Percentiles rank a stretch among this genome's conserved stretches.
Evolutionary conservation across 2,797 vertebrate genomes (phyloP).

Genomic region (Limosa lapponica): DNA sequence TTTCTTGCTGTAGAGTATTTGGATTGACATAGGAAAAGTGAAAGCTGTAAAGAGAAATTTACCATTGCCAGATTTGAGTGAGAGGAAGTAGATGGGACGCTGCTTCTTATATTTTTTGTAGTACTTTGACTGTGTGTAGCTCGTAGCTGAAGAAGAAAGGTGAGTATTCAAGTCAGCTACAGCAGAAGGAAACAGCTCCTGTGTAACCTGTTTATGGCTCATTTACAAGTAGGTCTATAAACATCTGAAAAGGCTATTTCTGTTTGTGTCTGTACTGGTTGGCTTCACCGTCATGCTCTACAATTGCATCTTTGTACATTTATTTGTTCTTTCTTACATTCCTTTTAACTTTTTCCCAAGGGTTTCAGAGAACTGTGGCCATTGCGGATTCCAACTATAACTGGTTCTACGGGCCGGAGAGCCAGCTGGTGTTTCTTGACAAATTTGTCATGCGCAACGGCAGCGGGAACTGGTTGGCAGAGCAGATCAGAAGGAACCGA

Average conservation of each 20-base stretch:
- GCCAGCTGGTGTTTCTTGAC: constrained; percentile 96
- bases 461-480: constrained; percentile 97
- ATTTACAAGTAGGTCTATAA: background rate
- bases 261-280: background rate
- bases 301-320: background rate
- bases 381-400: constrained; percentile 99
- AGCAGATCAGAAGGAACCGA: constrained; percentile 89
- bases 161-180: background rate
- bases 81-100: background rate
- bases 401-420: constrained; percentile 99
- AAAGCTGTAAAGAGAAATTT: background rate
- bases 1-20: background rate
- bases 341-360: constrained; percentile 75
- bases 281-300: background rate
- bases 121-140: background rate
- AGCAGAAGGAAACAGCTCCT: background rate
- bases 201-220: background rate
- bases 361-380: constrained; percentile 95
- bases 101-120: background rate
- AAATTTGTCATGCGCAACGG: constrained; percentile 96
- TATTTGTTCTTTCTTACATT: constrained; percentile 28
- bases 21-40: background rate
- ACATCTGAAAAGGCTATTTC: background rate
- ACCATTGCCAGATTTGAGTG: background rate
- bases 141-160: background rate